Conservation (phyloP, 2,797 vertebrate genomes). For the Chelidonichthys spinosus region DNA sequence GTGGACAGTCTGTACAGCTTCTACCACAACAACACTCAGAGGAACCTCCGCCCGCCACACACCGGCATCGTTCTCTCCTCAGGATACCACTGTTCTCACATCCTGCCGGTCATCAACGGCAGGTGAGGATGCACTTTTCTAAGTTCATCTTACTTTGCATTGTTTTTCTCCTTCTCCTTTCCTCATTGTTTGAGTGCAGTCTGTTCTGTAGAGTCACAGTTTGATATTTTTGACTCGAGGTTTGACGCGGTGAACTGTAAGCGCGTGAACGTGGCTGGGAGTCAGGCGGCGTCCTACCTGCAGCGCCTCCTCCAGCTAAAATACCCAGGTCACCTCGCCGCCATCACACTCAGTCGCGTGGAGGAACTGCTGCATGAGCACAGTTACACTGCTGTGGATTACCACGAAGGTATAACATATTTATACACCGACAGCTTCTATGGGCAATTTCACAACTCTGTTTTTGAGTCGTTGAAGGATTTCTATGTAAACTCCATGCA, state of each 20-base stretch:
- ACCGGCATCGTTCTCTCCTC: constrained; percentile 92
- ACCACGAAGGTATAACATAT: constrained; percentile 83
- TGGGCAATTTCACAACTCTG: neutral
- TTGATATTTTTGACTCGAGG: constrained; percentile 70
- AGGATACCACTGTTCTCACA: constrained; percentile 94
- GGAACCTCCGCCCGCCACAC: constrained; percentile 65
- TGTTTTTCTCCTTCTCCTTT: neutral
- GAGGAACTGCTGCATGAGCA: constrained; percentile 96
- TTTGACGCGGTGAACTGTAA: constrained; percentile 94
- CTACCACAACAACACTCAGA: constrained; percentile 83
- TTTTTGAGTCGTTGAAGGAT: neutral
- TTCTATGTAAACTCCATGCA: neutral
- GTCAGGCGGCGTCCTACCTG: constrained; percentile 91
- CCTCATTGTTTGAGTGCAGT: neutral
- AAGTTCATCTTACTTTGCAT: neutral
- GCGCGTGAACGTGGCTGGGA: constrained; percentile 95
- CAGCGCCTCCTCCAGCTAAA: constrained; percentile 97
- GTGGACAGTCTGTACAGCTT: constrained; percentile 95
- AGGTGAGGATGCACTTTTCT: constrained; percentile 83
- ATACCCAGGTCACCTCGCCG: constrained; percentile 92
- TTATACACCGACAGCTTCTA: neutral
- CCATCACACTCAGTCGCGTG: constrained; percentile 95
- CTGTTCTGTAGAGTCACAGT: neutral
- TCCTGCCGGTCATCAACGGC: constrained; percentile 93
- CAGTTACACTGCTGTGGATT: constrained; percentile 92